These are phyloP conservation scores for Champsocephalus gunnari DNA, from an alignment of 2,797 vertebrate genomes.

Conservation along the genomic window DNA sequence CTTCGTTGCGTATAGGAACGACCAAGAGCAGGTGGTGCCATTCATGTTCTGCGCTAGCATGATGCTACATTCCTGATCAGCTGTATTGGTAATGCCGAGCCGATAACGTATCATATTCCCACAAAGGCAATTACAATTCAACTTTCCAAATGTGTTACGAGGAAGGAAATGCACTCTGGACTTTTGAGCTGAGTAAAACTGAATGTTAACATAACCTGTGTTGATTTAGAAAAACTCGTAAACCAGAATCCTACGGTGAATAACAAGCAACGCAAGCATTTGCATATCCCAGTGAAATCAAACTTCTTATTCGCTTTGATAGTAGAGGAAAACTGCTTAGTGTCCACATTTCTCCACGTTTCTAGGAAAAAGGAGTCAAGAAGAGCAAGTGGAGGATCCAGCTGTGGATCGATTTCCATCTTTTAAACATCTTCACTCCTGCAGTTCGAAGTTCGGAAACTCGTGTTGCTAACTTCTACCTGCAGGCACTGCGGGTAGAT, in stretches of 20 bases:
- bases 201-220: background rate
- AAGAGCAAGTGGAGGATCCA: background rate
- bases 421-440: constrained; percentile 21
- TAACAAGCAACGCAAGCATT: background rate
- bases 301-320: constrained; percentile 1
- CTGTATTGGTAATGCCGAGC: no score
- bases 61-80: no score
- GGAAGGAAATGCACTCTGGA: background rate
- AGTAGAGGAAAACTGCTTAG: background rate
- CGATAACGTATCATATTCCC: background rate
- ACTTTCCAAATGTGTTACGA: background rate
- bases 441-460: constrained; percentile 20
- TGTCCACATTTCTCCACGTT: constrained; percentile 6
- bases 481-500: constrained; percentile 12
- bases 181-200: background rate
- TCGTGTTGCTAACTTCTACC: constrained; percentile 24
- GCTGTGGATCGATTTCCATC: constrained; percentile 21
- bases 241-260: background rate
- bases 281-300: background rate
- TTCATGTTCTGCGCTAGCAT: no score
- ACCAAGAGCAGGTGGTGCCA: no score
- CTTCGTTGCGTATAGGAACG: no score
- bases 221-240: background rate
- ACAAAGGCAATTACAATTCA: background rate
- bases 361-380: constrained; percentile 11